A percentile compares a stretch with the other conserved stretches of the same genome.
Conservation (phyloP, 2,797 vertebrate species). For the Ceryle rudis region DNA sequence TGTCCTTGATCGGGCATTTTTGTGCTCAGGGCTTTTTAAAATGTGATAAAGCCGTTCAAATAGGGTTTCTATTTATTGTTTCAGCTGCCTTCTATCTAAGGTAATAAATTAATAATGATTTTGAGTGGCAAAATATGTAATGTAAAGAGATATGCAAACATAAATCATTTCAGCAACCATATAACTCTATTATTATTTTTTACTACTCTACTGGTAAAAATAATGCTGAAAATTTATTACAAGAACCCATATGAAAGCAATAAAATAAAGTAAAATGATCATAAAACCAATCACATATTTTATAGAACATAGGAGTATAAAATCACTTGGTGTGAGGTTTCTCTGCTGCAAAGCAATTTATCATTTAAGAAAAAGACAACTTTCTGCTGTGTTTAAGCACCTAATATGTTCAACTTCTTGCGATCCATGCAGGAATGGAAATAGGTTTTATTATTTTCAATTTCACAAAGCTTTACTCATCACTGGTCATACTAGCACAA, state of each 20-base stretch:
- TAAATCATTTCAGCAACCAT: constrained; percentile 38
- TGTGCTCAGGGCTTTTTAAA: background rate
- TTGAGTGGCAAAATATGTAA: background rate
- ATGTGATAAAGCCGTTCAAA: background rate
- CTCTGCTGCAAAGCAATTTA: constrained; percentile 53
- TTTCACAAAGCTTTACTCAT: constrained; percentile 59
- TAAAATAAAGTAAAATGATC: constrained; percentile 69
- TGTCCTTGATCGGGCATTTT: background rate
- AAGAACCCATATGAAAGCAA: constrained; percentile 60
- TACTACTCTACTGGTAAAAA: constrained; percentile 59
- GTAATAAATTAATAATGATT: constrained; percentile 22
- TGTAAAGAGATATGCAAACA: background rate
- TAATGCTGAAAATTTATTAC: constrained; percentile 63
- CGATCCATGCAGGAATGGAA: constrained; percentile 10
- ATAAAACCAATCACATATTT: constrained; percentile 76
- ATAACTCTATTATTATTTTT: constrained; percentile 35
- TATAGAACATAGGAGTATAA: constrained; percentile 71
- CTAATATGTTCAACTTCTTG: constrained; percentile 52
- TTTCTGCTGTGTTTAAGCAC: constrained; percentile 53
- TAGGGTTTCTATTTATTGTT: background rate
- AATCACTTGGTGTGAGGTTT: constrained; percentile 62
- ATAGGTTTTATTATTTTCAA: constrained; percentile 53
- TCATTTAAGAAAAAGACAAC: constrained; percentile 69
- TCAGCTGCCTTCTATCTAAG: background rate
- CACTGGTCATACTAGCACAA: background rate